Conservation (phyloP, 1,140 invertebrate species). For the Sweltsa coloradensis region DNA sequence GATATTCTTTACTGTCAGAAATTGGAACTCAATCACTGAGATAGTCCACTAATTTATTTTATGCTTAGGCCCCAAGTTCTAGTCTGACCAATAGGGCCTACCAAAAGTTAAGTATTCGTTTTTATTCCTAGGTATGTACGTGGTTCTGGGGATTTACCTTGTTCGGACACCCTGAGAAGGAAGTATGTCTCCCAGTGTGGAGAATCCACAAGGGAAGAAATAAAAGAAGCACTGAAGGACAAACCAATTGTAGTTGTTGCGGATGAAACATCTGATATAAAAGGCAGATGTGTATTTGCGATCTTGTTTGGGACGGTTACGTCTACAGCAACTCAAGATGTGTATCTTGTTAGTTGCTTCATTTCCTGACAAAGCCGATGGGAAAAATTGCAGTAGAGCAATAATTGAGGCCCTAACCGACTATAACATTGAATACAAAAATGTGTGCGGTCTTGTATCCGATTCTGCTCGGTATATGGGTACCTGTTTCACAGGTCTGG, state of each 20-base stretch:
- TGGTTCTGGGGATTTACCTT: background rate
- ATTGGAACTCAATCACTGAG: no score
- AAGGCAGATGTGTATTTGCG: conserved; percentile 1
- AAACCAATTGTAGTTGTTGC: background rate
- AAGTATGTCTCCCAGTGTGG: background rate
- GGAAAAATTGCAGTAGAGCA: background rate
- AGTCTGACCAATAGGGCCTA: no score
- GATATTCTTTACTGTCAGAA: no score
- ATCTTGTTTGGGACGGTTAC: background rate
- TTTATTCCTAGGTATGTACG: background rate
- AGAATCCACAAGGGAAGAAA: background rate
- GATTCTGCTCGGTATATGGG: background rate
- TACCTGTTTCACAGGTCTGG: background rate
- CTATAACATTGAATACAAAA: background rate
- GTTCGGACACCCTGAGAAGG: background rate
- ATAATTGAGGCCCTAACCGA: background rate
- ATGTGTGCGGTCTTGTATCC: background rate
- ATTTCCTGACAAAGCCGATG: background rate
- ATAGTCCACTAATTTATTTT: no score
- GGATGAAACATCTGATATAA: background rate
- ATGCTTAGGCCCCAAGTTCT: no score
- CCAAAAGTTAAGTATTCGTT: no score
- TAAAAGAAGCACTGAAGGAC: background rate
- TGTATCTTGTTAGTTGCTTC: conserved; percentile 1
- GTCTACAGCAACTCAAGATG: background rate